Evolutionary conservation across 2,797 vertebrate genomes (phyloP), one percentile per base, ranked within the genome.

Genomic region (Sebastes wilsoni): DNA sequence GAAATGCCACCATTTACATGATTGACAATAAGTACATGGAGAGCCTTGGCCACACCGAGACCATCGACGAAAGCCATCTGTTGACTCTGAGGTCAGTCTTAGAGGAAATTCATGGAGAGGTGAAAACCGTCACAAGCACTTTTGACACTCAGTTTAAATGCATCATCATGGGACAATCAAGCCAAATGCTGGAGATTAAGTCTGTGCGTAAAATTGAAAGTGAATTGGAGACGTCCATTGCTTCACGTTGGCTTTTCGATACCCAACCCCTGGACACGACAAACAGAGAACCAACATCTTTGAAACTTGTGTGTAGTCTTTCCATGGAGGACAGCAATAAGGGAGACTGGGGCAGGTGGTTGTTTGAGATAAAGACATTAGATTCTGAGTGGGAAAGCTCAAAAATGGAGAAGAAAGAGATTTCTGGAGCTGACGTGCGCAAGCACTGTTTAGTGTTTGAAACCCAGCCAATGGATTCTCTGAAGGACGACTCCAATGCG

Each of bases 401-500:
- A 55, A 84, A 89, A 28, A 69, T 54, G 14, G 91, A 96, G 86
- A 97, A 93, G 61, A 96, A 96, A 88, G 94, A 95, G 74, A 94
- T 97, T n/a, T 66, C 94, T 38, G 96, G 97, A 62, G 87, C 96
- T 7, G 97, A 98, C 90, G 97, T 98, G 18, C 96, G 95, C 65
- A 96, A 96, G 85, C 97, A 98, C 76, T 97, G 97, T 81, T 95
- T 97, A 93, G 94, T 96, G 81, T 98, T 99, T 93, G 97, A 98
- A 95, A 97, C 97, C 2, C 96, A 97, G 81, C 96, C 97, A 71
- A 96, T 97, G 94, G 97, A 98, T 86, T 91, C 93, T 77, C 92
- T 98, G 32, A 97, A 97, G 90, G 96, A 97, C 82, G 92, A 94
- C 60, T 87, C 96, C 68, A 96, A 97, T 77, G 84, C 91, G 66